Conservation (phyloP, 1,140 invertebrate species). For the Pseudomyrmex sp. region DNA sequence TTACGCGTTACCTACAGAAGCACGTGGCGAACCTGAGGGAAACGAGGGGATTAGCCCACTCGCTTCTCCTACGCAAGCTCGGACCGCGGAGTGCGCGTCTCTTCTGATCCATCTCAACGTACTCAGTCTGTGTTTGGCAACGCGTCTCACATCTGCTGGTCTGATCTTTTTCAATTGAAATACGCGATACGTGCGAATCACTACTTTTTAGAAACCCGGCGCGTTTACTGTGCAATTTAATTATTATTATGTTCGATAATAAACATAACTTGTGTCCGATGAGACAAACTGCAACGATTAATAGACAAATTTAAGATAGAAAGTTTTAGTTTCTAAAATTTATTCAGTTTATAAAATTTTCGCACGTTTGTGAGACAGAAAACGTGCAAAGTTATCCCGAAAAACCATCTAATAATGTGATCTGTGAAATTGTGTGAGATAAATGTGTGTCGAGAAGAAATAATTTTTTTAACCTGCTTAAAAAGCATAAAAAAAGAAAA, state of each 20-base stretch:
- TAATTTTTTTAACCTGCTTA: too few relatives aligned
- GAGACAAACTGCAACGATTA: neutral
- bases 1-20: conserved; percentile 27
- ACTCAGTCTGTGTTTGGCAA: conserved; percentile 69
- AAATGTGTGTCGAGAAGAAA: too few relatives aligned
- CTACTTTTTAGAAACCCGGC: neutral
- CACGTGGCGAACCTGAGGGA: conserved; percentile 63
- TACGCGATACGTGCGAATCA: conserved; percentile 15
- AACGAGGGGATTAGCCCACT: conserved; percentile 65
- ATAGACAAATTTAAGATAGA: neutral
- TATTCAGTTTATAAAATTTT: neutral
- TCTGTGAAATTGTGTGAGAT: too few relatives aligned
- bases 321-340: neutral
- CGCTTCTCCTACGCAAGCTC: conserved; percentile 72
- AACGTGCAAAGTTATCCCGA: neutral
- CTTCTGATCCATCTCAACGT: conserved; percentile 62
- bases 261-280: conserved; percentile 10
- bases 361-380: neutral
- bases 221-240: neutral
- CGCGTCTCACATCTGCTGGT: conserved; percentile 63
- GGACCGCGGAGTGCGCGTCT: conserved; percentile 57
- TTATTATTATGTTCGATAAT: neutral
- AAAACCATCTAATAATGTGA: too few relatives aligned
- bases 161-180: conserved; percentile 17
- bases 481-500: too few relatives aligned